Conservation (phyloP, 23 tunicate species). For the Trididemnum clinides region DNA sequence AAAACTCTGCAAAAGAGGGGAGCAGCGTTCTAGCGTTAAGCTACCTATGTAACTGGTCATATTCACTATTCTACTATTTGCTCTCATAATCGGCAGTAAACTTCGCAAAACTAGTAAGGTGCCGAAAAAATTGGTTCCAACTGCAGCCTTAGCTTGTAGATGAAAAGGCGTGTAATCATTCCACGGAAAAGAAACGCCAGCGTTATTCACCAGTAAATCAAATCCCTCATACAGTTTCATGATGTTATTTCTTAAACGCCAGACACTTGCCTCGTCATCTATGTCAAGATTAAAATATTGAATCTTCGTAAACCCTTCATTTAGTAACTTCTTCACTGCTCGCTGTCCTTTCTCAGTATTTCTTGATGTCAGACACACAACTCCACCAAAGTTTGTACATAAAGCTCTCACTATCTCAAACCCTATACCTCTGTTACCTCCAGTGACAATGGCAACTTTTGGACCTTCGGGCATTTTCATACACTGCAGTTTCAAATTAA, state of each 20-base stretch:
- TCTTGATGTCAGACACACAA: slow-evolving; percentile 77
- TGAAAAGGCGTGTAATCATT: slow-evolving; percentile 68
- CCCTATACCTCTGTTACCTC: slow-evolving; percentile 86
- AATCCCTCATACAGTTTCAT: slow-evolving; percentile 68
- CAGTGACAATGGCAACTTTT: slow-evolving; percentile 85
- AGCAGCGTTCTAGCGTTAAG: slow-evolving; percentile 50
- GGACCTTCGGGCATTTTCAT: background rate
- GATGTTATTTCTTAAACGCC: slow-evolving; percentile 27
- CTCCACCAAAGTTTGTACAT: slow-evolving; percentile 53
- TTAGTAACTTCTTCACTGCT: slow-evolving; percentile 65
- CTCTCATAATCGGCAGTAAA: slow-evolving; percentile 62
- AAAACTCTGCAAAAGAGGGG: slow-evolving; percentile 44
- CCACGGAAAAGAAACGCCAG: slow-evolving; percentile 65
- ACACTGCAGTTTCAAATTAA: too few relatives aligned
- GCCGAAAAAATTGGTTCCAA: slow-evolving; percentile 57
- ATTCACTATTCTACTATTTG: slow-evolving; percentile 72
- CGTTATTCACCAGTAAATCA: slow-evolving; percentile 90
- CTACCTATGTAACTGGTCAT: slow-evolving; percentile 47
- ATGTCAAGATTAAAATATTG: slow-evolving; percentile 89
- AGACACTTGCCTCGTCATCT: slow-evolving; percentile 45
- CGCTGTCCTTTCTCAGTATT: slow-evolving; percentile 57
- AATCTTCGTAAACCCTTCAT: slow-evolving; percentile 52
- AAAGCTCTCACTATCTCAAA: slow-evolving; percentile 82
- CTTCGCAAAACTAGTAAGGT: slow-evolving; percentile 36
- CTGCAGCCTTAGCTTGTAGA: slow-evolving; percentile 69